These are phyloP conservation scores for Eupithecia tripunctaria DNA, from an alignment of 2,888 invertebrate species.

Conservation along the genomic window DNA sequence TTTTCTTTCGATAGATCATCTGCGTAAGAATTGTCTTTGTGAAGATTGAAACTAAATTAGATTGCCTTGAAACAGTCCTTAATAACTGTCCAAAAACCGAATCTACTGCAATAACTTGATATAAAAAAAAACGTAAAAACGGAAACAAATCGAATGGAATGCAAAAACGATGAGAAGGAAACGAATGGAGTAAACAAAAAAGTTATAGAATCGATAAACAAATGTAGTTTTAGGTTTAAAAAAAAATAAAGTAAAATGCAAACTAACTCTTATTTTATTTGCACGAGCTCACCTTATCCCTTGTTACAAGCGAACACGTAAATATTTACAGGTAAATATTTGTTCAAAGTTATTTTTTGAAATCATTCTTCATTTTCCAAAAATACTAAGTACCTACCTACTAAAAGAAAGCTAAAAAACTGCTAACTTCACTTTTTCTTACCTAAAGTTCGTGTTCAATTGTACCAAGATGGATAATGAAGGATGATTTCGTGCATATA, in stretches of 20 bases:
- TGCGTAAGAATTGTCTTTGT: slow-evolving; percentile 24
- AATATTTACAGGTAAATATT: slow-evolving; percentile 68
- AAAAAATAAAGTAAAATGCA: slow-evolving; percentile 59
- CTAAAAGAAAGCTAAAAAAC: neutral
- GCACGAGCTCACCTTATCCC: slow-evolving; percentile 35
- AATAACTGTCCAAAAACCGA: slow-evolving; percentile 51
- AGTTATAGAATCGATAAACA: neutral
- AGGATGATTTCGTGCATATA: slow-evolving; percentile 58
- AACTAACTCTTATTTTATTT: slow-evolving; percentile 35
- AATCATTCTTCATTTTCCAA: slow-evolving; percentile 73
- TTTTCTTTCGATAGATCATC: slow-evolving; percentile 36
- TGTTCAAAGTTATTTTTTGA: slow-evolving; percentile 26
- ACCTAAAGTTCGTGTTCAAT: slow-evolving; percentile 66
- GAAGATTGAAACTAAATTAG: slow-evolving; percentile 32
- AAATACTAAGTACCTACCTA: neutral
- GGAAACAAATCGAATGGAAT: slow-evolving; percentile 14
- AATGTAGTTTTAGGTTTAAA: slow-evolving; percentile 28
- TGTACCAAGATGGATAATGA: slow-evolving; percentile 72
- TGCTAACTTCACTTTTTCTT: neutral
- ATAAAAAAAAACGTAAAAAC: neutral
- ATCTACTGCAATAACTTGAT: slow-evolving; percentile 50
- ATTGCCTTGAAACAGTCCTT: slow-evolving; percentile 61
- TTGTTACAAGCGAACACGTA: slow-evolving; percentile 71
- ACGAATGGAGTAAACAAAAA: slow-evolving; percentile 8
- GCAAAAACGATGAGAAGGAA: slow-evolving; percentile 1